Evolutionary conservation across 2,113 vertebrate species (phyloP).

Genomic region (Diadophis punctatus): DNA sequence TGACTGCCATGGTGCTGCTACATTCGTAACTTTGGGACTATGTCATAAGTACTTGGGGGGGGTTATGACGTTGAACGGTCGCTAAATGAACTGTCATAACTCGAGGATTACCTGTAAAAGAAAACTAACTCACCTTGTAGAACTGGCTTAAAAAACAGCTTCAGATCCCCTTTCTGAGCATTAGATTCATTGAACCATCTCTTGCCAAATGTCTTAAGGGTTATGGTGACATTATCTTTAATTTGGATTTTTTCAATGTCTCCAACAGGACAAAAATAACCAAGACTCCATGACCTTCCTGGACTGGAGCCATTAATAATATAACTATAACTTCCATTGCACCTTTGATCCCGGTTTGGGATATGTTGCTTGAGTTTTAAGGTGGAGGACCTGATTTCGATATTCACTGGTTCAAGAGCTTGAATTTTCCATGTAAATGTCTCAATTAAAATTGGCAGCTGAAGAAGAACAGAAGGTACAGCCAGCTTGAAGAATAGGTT

Average conservation of each 20-base stretch:
- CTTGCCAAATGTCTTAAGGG: conserved; percentile 48
- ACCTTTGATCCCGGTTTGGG: conserved; percentile 63
- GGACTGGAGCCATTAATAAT: conserved; percentile 61
- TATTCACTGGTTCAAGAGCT: conserved; percentile 58
- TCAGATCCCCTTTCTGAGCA: conserved; percentile 62
- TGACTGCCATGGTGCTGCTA: too few relatives aligned
- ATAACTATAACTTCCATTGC: conserved; percentile 67
- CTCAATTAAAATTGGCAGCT: conserved; percentile 71
- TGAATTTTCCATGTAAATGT: conserved; percentile 81
- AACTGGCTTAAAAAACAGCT: conserved; percentile 70
- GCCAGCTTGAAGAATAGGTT: conserved; percentile 55
- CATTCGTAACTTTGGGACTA: too few relatives aligned
- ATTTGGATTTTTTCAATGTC: conserved; percentile 79
- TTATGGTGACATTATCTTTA: conserved; percentile 76
- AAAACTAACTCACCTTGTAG: conserved; percentile 74
- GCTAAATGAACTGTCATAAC: too few relatives aligned
- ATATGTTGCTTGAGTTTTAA: conserved; percentile 74
- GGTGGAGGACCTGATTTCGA: conserved; percentile 66
- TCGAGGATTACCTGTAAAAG: not conserved
- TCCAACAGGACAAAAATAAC: conserved; percentile 82
- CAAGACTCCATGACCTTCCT: conserved; percentile 61
- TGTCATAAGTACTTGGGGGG: too few relatives aligned
- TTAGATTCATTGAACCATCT: conserved; percentile 49
- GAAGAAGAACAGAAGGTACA: conserved; percentile 68
- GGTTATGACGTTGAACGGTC: too few relatives aligned